Conservation (phyloP, 2,113 vertebrate genomes). For the Notechis scutatus region DNA sequence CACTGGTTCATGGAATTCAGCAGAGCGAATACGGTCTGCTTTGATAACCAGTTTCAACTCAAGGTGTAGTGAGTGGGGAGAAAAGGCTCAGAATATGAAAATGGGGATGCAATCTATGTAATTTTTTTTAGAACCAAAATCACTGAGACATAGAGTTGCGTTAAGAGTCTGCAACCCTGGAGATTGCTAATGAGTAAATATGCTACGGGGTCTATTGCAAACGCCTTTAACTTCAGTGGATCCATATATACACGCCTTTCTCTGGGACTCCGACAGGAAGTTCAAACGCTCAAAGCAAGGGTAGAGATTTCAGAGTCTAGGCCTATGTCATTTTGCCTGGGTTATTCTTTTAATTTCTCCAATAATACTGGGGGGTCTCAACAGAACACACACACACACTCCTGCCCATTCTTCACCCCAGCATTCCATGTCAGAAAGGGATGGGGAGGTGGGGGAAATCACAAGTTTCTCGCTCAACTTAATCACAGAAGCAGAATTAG, state of each 20-base stretch:
- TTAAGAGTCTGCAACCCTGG: not conserved
- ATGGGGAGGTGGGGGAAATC: no score
- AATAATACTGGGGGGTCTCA: not conserved
- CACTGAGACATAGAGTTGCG: not conserved
- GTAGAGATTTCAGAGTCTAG: not conserved
- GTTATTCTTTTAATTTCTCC: not conserved
- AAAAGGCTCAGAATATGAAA: not conserved
- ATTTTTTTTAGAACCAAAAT: not conserved
- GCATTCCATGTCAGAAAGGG: not conserved
- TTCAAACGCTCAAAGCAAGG: not conserved
- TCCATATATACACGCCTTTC: not conserved
- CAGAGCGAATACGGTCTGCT: not conserved
- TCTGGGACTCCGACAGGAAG: not conserved
- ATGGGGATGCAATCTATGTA: not conserved
- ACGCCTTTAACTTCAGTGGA: not conserved
- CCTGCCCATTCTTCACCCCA: not conserved
- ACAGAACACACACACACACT: no score
- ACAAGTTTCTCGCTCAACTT: not conserved
- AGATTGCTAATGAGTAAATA: not conserved
- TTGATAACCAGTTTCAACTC: not conserved
- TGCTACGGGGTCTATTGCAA: not conserved
- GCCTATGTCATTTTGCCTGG: not conserved
- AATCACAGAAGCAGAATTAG: not conserved
- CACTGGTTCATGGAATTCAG: not conserved
- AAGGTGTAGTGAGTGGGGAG: not conserved